A percentile compares a stretch with the other conserved stretches of the same genome.
These are phyloP conservation scores for Drosophila macrospina DNA, from an alignment of 2,888 invertebrate genomes.

Conservation along the genomic window DNA sequence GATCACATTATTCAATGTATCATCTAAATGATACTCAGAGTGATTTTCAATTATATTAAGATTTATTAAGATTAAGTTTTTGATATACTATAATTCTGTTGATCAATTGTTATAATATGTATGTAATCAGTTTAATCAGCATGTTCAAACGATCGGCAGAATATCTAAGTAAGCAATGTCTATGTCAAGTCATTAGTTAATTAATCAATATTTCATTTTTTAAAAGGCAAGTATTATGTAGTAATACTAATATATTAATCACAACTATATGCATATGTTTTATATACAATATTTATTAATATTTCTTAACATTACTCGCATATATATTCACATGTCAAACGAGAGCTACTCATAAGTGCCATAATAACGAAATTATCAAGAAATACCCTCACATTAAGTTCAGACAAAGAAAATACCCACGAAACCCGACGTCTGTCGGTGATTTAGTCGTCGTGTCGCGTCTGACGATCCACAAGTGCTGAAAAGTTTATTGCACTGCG, in stretches of 20 bases:
- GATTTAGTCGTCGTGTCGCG: slow-evolving; percentile 27
- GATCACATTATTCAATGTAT: neutral
- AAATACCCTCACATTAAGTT: slow-evolving; percentile 31
- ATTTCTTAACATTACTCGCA: neutral
- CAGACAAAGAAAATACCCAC: slow-evolving; percentile 35
- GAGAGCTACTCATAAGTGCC: neutral
- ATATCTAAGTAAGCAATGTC: too few relatives aligned
- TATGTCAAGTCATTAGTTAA: too few relatives aligned
- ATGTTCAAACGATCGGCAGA: too few relatives aligned
- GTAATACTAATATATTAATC: neutral
- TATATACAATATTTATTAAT: neutral
- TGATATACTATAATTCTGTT: too few relatives aligned
- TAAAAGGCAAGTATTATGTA: too few relatives aligned
- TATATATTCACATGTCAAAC: neutral
- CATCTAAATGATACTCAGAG: neutral
- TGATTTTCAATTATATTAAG: too few relatives aligned
- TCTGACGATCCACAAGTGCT: slow-evolving; percentile 59
- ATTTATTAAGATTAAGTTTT: too few relatives aligned
- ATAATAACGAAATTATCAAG: slow-evolving; percentile 34
- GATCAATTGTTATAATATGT: too few relatives aligned
- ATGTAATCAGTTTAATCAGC: too few relatives aligned
- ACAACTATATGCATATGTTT: neutral
- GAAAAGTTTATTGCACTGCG: slow-evolving; percentile 78
- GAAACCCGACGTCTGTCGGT: slow-evolving; percentile 27
- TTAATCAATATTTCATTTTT: too few relatives aligned